Conservation (phyloP, 2,888 invertebrate genomes). For the Coronaproctus castanopsis region DNA sequence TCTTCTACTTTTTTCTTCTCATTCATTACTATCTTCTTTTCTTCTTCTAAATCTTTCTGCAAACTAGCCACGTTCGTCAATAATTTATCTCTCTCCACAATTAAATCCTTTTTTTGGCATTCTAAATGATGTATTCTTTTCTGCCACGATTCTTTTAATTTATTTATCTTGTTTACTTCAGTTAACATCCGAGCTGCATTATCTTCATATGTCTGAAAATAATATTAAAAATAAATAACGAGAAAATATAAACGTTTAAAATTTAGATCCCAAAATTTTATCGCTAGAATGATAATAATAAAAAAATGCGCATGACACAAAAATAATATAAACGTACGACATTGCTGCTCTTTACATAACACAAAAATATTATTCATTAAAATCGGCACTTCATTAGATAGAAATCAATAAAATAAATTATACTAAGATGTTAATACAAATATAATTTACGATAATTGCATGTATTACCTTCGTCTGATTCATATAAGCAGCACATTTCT, state of each 20-base stretch:
- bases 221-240: no score
- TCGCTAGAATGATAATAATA: neutral
- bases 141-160: slow-evolving; percentile 8
- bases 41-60: slow-evolving; percentile 7
- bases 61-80: slow-evolving; percentile 1
- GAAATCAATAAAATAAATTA: no score
- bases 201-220: slow-evolving; percentile 10
- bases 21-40: slow-evolving; percentile 1
- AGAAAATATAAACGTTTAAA: neutral
- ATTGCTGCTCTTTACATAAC: no score
- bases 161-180: slow-evolving; percentile 7
- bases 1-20: slow-evolving; percentile 7
- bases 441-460: no score
- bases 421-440: no score
- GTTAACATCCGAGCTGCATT: slow-evolving; percentile 6
- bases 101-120: slow-evolving; percentile 9
- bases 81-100: slow-evolving; percentile 8
- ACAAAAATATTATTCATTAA: no score
- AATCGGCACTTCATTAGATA: no score
- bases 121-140: slow-evolving; percentile 10
- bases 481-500: slow-evolving; percentile 5
- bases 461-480: slow-evolving; percentile 11
- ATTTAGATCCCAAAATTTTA: neutral
- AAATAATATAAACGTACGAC: no score
- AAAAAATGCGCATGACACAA: neutral